phyloP scores from a whole-genome alignment of 2,888 invertebrate species.

The Ptychoptera contaminata region DNA sequence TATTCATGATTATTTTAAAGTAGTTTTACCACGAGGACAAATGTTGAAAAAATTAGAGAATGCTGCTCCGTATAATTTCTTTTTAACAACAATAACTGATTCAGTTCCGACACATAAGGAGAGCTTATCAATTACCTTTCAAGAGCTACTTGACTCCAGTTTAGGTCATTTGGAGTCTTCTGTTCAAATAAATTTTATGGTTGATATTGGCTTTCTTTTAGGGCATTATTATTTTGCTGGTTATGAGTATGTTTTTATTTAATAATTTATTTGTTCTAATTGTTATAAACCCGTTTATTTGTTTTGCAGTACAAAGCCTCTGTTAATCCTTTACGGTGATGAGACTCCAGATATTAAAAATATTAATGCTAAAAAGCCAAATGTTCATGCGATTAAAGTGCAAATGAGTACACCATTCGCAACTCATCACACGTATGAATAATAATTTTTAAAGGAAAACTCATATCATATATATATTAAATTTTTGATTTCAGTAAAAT shows the following conservation, averaged over 20 bases:
- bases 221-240: slow-evolving; percentile 70
- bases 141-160: slow-evolving; percentile 63
- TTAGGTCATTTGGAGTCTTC: slow-evolving; percentile 57
- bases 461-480: background rate
- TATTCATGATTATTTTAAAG: slow-evolving; percentile 32
- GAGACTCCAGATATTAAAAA: slow-evolving; percentile 44
- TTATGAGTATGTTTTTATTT: background rate
- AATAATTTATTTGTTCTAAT: slow-evolving; percentile 7
- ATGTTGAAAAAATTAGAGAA: slow-evolving; percentile 50
- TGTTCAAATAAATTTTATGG: slow-evolving; percentile 87
- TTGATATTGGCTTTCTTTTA: slow-evolving; percentile 77
- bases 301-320: slow-evolving; percentile 44
- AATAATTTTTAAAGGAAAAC: slow-evolving; percentile 2
- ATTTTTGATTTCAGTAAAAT: slow-evolving; percentile 49
- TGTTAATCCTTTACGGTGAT: slow-evolving; percentile 64
- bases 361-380: slow-evolving; percentile 41
- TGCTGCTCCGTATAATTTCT: slow-evolving; percentile 56
- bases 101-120: slow-evolving; percentile 46
- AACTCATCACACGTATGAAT: slow-evolving; percentile 68
- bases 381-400: slow-evolving; percentile 50
- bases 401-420: slow-evolving; percentile 66
- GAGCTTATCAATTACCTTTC: slow-evolving; percentile 50
- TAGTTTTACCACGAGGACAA: slow-evolving; percentile 40
- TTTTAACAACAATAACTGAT: slow-evolving; percentile 55
- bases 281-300: background rate